These are phyloP conservation scores for Asbolus verrucosus DNA, from an alignment of 1,140 invertebrate genomes.

Conservation along the genomic window DNA sequence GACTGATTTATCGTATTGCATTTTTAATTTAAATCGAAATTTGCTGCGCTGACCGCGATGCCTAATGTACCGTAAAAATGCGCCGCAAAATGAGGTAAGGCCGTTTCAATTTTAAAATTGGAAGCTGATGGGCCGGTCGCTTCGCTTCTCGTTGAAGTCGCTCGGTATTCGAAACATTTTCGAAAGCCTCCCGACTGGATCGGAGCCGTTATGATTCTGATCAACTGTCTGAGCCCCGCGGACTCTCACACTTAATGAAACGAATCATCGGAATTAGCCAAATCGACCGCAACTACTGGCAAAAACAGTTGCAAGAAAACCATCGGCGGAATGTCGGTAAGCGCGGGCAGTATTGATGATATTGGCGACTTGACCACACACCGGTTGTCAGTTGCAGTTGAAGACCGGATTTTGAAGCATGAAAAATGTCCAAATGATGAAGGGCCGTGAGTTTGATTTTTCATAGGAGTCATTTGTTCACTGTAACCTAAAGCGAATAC, in stretches of 20 bases:
- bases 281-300: slow-evolving; percentile 53
- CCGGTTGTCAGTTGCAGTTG: slow-evolving; percentile 19
- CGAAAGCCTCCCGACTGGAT: background rate
- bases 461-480: no score
- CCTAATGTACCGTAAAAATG: slow-evolving; percentile 49
- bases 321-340: slow-evolving; percentile 50
- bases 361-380: slow-evolving; percentile 44
- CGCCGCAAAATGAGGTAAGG: slow-evolving; percentile 6
- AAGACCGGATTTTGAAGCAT: no score
- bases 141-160: no score
- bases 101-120: background rate
- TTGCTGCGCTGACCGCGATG: slow-evolving; percentile 41
- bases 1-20: slow-evolving; percentile 50
- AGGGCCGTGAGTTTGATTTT: no score
- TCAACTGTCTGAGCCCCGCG: background rate
- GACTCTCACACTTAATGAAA: slow-evolving; percentile 33
- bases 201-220: background rate
- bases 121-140: no score
- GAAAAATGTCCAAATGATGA: no score
- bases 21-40: slow-evolving; percentile 51
- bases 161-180: no score
- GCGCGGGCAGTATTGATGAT: slow-evolving; percentile 26
- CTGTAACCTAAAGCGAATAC: no score
- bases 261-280: slow-evolving; percentile 55
- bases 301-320: slow-evolving; percentile 52